phyloP scores from a whole-genome alignment of 2,888 invertebrate species.

The Muscina levida region DNA sequence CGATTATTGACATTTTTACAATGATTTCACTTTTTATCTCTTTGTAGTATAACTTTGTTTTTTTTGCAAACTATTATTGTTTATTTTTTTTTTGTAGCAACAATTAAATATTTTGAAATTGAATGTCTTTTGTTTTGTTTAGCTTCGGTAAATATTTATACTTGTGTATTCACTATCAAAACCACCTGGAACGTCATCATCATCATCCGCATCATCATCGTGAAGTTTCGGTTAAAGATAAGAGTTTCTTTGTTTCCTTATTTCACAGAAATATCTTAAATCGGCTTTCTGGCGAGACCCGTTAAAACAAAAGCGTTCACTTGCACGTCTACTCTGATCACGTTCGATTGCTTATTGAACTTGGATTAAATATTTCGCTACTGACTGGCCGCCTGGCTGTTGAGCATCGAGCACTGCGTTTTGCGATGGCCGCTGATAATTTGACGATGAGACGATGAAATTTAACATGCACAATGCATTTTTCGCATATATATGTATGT shows the following conservation, averaged over 20 bases:
- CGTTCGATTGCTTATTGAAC: not conserved
- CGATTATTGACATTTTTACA: not conserved
- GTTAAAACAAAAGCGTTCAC: not conserved
- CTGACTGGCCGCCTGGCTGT: not conserved
- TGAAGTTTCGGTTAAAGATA: slow-evolving; percentile 8
- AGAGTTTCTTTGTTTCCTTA: slow-evolving; percentile 12
- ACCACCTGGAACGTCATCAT: too few relatives aligned
- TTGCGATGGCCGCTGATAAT: slow-evolving; percentile 18
- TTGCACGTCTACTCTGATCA: not conserved
- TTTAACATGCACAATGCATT: slow-evolving; percentile 23
- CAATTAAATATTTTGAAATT: too few relatives aligned
- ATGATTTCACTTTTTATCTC: not conserved
- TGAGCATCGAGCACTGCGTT: slow-evolving; percentile 7
- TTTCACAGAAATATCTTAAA: not conserved
- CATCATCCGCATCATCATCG: not conserved
- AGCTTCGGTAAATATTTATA: too few relatives aligned
- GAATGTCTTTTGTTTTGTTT: too few relatives aligned
- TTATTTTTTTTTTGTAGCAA: too few relatives aligned
- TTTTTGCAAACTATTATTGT: too few relatives aligned
- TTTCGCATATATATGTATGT: not conserved
- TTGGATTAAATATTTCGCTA: not conserved
- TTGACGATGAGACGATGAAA: slow-evolving; percentile 14
- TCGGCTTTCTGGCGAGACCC: not conserved
- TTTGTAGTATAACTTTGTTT: too few relatives aligned
- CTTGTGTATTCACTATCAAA: too few relatives aligned